Base-by-base conservation (phyloP, 2,888 invertebrate species). In the Dynastes tityus region DNA sequence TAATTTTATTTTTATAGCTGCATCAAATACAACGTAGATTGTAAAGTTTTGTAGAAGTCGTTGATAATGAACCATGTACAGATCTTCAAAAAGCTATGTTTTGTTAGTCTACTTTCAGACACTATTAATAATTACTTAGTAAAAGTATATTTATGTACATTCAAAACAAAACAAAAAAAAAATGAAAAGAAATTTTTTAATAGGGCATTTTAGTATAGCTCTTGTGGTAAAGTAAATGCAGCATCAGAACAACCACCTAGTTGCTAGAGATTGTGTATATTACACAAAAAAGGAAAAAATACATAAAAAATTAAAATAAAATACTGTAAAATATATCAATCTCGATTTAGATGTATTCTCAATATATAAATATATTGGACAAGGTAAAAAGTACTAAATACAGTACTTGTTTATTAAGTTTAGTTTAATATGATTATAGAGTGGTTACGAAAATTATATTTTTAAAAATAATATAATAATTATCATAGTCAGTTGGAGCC, bases 131-230 rank as follows among this genome's bases (percentile, higher is more conserved):
- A 75, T 45, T 45, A 45, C 45, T 61, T 79, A 64, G 64, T 78
- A 78, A 78, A 64, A 73, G 73, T 73, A 76, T 79, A 79, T 81
- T 77, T 70, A 78, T 74, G 76, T 80, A 77, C 71, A 77, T 76
- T 65, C 64, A 76, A 78, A 77, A 77, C 67, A 61, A 22, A 22
- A 22, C 76, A 55, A 71, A 13, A 74, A 75, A 67, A 76, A 78
- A 71, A 73, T 5, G 27, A 27, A 68, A 77, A 68, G 51, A 51
- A 68, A 68, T 13, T 11, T 45, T 45, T 51, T 49, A 22, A 78
- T 83, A 82, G 83, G 84, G 84, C 83, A 84, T 84, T 84, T 82
- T 84, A 83, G 83, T 81, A 80, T 83, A 82, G 83, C 83, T 83
- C 82, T 78, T 81, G 80, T 80, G 45, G 45, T 45, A 45, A 45